Evolutionary conservation across 1,140 invertebrate genomes (phyloP).

Genomic region (Megalonaias nervosa): DNA sequence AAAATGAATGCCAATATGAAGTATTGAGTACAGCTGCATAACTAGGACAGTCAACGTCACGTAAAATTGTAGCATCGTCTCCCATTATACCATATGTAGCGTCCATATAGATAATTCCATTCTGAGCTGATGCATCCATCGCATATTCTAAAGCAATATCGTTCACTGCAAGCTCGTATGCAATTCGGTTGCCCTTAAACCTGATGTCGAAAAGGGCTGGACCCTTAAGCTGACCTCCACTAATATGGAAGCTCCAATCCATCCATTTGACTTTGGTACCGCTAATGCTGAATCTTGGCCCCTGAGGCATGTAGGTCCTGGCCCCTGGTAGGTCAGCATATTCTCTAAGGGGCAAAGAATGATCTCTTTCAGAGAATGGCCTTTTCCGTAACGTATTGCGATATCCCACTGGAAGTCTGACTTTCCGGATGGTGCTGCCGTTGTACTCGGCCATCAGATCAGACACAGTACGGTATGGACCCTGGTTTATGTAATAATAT

Average conservation of each 20-base stretch:
- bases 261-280: conserved; percentile 27
- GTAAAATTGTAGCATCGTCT: conserved; percentile 16
- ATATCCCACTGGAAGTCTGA: conserved; percentile 16
- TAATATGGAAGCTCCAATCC: conserved; percentile 33
- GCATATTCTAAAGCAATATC: conserved; percentile 42
- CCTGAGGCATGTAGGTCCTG: conserved; percentile 19
- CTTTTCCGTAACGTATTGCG: conserved; percentile 7
- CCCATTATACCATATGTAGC: conserved; percentile 33
- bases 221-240: conserved; percentile 25
- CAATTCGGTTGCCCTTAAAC: conserved; percentile 40
- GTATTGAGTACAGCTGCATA: conserved; percentile 25
- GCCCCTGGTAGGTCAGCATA: conserved; percentile 20
- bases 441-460: conserved; percentile 24
- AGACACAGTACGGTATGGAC: conserved; percentile 5
- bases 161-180: conserved; percentile 49
- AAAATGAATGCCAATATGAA: conserved; percentile 15
- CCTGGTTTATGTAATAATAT: conserved; percentile 46
- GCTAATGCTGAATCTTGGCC: conserved; percentile 18
- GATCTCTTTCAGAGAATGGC: conserved; percentile 27
- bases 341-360: conserved; percentile 8
- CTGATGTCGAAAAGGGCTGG: conserved; percentile 31
- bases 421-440: conserved; percentile 7
- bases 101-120: conserved; percentile 33
- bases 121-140: conserved; percentile 25
- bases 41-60: conserved; percentile 29